These are phyloP conservation scores for Lasioglossum lativentre DNA, from an alignment of 2,888 invertebrate species.

Conservation along the genomic window DNA sequence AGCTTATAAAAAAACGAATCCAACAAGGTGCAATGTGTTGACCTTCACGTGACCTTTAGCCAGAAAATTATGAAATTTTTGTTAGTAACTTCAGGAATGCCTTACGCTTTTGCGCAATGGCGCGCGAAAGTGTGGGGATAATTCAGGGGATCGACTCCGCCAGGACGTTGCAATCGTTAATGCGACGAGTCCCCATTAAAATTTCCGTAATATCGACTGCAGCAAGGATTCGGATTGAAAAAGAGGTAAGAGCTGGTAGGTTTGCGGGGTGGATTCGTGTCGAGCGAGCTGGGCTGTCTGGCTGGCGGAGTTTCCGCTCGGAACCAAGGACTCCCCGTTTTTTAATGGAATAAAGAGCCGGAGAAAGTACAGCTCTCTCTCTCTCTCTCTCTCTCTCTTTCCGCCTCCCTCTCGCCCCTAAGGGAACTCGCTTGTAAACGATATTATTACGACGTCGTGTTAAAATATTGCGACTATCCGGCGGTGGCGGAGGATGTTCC, in stretches of 20 bases:
- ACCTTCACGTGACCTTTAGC: too few relatives aligned
- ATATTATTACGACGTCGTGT: conserved; percentile 62
- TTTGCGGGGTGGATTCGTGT: conserved; percentile 45
- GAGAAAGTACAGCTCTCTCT: conserved; percentile 35
- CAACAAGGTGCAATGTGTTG: too few relatives aligned
- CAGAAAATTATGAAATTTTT: too few relatives aligned
- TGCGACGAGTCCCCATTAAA: conserved; percentile 44
- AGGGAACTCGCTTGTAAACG: conserved; percentile 60
- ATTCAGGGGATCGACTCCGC: conserved; percentile 15
- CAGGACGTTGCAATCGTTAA: conserved; percentile 41
- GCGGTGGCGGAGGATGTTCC: conserved; percentile 42
- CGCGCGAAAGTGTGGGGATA: not conserved
- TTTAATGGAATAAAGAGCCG: conserved; percentile 62
- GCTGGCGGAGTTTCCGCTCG: conserved; percentile 45
- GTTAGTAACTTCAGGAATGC: too few relatives aligned
- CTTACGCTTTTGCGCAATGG: not conserved
- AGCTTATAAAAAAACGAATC: too few relatives aligned
- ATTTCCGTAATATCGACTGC: conserved; percentile 45
- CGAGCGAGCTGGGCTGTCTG: conserved; percentile 48
- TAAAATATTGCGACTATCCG: conserved; percentile 58
- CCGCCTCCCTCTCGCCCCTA: too few relatives aligned
- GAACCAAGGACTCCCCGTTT: conserved; percentile 41
- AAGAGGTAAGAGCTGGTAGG: conserved; percentile 35
- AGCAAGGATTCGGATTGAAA: conserved; percentile 45
- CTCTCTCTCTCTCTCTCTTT: not conserved